Conservation (phyloP, 2,888 invertebrate genomes). For the Strigamia crassipes region DNA sequence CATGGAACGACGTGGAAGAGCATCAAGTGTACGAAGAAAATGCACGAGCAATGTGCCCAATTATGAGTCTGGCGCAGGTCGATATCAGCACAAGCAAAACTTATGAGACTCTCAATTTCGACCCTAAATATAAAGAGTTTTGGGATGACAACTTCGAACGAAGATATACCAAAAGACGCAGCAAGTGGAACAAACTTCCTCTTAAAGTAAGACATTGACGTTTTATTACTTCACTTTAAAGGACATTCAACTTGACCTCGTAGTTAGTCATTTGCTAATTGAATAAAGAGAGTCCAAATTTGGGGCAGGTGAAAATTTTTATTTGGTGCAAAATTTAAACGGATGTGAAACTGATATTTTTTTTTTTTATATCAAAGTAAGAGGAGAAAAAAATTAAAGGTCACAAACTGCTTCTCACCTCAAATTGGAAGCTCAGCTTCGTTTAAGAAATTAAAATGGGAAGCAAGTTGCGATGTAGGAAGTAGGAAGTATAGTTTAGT, state of each 20-base stretch:
- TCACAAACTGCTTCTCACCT: no score
- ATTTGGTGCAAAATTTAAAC: no score
- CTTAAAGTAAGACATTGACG: conserved; percentile 69
- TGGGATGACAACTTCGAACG: conserved; percentile 88
- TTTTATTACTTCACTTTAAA: neutral
- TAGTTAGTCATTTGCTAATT: neutral
- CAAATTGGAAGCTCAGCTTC: no score
- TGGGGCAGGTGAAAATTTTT: no score
- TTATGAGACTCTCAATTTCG: conserved; percentile 54
- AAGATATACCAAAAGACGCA: conserved; percentile 73
- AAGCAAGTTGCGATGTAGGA: no score
- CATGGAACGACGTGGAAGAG: conserved; percentile 35
- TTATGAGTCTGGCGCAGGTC: conserved; percentile 49
- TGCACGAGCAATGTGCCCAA: conserved; percentile 44
- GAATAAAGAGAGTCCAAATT: no score
- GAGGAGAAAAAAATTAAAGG: no score
- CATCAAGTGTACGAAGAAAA: conserved; percentile 12
- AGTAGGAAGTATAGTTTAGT: no score
- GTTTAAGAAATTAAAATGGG: no score
- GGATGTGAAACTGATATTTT: no score
- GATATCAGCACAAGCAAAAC: conserved; percentile 54
- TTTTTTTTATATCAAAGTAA: no score
- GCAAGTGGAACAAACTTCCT: conserved; percentile 73
- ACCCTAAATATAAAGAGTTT: conserved; percentile 75
- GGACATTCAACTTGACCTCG: conserved; percentile 16